Base-by-base conservation (phyloP, 2,888 invertebrate genomes). In the Notodonta dromedarius region DNA sequence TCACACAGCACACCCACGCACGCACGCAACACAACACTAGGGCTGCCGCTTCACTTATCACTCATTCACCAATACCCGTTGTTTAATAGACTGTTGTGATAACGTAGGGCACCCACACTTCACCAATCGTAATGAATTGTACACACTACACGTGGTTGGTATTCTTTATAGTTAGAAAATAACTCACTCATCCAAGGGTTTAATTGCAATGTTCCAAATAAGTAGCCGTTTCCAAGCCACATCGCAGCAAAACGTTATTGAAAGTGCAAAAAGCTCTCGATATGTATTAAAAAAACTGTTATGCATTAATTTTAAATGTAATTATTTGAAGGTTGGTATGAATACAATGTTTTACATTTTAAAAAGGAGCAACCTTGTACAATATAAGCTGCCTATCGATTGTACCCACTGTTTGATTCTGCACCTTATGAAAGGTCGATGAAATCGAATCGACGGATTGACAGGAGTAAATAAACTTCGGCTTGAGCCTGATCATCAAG, bases 11-110 rank as follows among this genome's bases (percentile, higher is more conserved):
- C 71, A 70, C 77, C 77, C 83, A 84, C 85, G 35, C 35, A 35
- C 24, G 24, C 24, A 35, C 35, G 78, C 84, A 80, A 81, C 82
- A 84, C 78, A 80, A 81, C 82, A 84, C 78, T 52, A 32, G 54
- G 52, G 54, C 54, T 54, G n/a, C 14, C 39, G 12, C 54, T 3
- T 4, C 35, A 6, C 13, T 48, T 48, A 14, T 12, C 73, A 73
- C 70, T 74, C 73, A 75, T 68, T 77, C 82, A 61, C 57, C 60
- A 59, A 50, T 50, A 12, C 11, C 42, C 4, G 42, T 42, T 42
- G 42, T 42, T 13, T 7, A 46, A 46, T 46, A n/a, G 4, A 11
- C 11, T n/a, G 46, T 5, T 46, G 11, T 9, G 46, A 57, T 57
- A 58, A 24, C 57, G 39, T 51, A 61, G 51, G 11, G 35, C 16